Evolutionary conservation across 1,140 invertebrate species (phyloP).

Genomic region (Aphelinus atriplicis): DNA sequence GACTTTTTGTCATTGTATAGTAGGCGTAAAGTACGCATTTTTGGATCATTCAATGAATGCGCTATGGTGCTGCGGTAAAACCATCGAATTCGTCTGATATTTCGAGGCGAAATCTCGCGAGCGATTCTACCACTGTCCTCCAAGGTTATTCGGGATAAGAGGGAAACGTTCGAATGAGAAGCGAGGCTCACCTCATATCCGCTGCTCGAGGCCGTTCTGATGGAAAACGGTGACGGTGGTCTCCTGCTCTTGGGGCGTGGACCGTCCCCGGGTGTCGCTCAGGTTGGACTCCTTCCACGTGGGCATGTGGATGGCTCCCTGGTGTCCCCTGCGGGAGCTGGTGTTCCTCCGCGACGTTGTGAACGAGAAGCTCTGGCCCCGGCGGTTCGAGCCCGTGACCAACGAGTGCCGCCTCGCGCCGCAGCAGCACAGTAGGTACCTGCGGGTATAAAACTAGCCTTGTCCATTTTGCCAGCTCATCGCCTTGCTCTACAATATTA

Average conservation of each 20-base stretch:
- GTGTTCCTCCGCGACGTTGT: conserved; percentile 51
- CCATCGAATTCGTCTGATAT: too few relatives aligned
- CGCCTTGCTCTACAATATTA: too few relatives aligned
- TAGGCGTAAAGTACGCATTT: too few relatives aligned
- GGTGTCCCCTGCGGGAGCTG: conserved; percentile 52
- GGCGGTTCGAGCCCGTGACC: conserved; percentile 48
- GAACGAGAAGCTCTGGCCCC: conserved; percentile 54
- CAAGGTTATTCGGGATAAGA: too few relatives aligned
- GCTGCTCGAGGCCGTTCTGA: conserved; percentile 49
- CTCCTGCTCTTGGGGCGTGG: conserved; percentile 50
- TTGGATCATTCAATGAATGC: too few relatives aligned
- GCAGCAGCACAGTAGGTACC: conserved; percentile 50
- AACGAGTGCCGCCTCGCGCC: conserved; percentile 47
- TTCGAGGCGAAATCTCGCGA: too few relatives aligned
- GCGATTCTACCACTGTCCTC: too few relatives aligned
- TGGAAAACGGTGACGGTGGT: conserved; percentile 49
- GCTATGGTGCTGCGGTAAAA: too few relatives aligned
- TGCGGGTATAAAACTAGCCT: conserved; percentile 25
- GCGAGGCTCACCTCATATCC: conserved; percentile 32
- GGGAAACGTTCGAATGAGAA: too few relatives aligned
- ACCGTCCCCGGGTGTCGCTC: conserved; percentile 27
- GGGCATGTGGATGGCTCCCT: conserved; percentile 48
- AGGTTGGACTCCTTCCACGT: conserved; percentile 40
- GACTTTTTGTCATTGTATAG: too few relatives aligned
- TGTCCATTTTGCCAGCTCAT: too few relatives aligned